Evolutionary conservation across 2,888 invertebrate genomes (phyloP), one percentile per base, ranked within the genome.

Genomic region (Amiota minor): DNA sequence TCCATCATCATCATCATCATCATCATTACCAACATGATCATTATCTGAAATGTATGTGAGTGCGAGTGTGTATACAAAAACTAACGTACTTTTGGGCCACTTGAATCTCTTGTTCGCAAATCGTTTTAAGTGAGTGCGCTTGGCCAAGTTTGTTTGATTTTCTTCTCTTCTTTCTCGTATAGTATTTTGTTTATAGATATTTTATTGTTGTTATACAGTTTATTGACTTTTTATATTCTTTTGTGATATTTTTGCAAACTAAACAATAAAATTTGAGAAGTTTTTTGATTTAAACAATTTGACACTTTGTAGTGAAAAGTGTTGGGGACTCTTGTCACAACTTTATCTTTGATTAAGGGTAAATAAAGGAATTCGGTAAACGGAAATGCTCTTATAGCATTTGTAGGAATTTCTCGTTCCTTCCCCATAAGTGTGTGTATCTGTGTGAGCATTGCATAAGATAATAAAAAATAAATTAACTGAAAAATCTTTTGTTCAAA

Each of bases 121-220:
- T 16, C 11, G 18, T 59, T 12, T 74, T 71, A 53, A 71, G 71
- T 71, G 61, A 71, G 71, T 71, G 61, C 61, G 35, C 70, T 35
- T 35, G 35, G 35, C 35, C 35, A 35, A 35, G 35, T 10, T 18
- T 12, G 12, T 20, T 61, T 61, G 18, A 18, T 18, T 20, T 18
- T 61, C 23, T 61, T 18, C 18, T 18, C 10, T 23, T 18, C 16
- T 18, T 61, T 16, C 61, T 23, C 14, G 2, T 20, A 35, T 14
- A 12, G 12, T 61, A 23, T 9, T 61, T 20, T 18, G 10, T 61
- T 18, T 23, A 35, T 62, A 45, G 12, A 62, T 62, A 8, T 35
- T 35, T 35, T 35, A 35, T 35, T 35, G 6, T 35, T 35, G 35
- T 35, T 35, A 9, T 35, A 23, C 62, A n/a, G 62, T 62, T 62